Evolutionary conservation across 1,140 invertebrate species (phyloP), one percentile per base, ranked within the genome.

Genomic region (Pseudomyrmex concolor): DNA sequence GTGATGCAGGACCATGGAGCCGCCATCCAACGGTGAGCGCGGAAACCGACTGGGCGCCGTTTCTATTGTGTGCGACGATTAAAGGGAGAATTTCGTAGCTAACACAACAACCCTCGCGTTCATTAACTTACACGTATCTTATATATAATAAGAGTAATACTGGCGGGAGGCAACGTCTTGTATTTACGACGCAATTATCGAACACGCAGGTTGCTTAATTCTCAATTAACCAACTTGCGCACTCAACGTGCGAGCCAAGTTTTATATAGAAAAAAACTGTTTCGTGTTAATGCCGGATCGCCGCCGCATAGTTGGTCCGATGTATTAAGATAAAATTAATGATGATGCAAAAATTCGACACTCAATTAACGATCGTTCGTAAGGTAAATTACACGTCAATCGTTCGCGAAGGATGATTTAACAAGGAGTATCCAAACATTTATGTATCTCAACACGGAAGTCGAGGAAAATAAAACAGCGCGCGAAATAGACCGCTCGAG

Each of bases 31-130:
- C 86, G 86, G 86, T 76, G 55, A 71, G 34, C 17, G 48, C 55
- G 72, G 81, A 89, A 88, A 81, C 86, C 83, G 73, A 57, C 19
- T 25, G 74, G 63, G 77, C 34, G 34, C 67, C 19, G 72, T 68
- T 59, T 67, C 81, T 78, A 78, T 83, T 87, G 72, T 48, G 43
- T 48, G 51, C 77, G 86, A 91, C 89, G 89, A 91, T 68, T 64
- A 57, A 57, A 50, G 54, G 62, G 63, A 78, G 51, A 57, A 57
- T 59, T 78, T 17, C 2, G 34, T 12, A 12, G 34, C 51, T 12
- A 17, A n/a, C 50, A 10, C 34, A 34, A 34, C 34, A 34, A 0
- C 19, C 51, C 64, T 17, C 12, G 43, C 19, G 51, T 17, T 78
- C 17, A 55, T 68, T 48, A 68, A 34, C n/a, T 34, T 17, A 57